Conservation (phyloP, 2,797 vertebrate genomes). For the Sebastes vulpes region DNA sequence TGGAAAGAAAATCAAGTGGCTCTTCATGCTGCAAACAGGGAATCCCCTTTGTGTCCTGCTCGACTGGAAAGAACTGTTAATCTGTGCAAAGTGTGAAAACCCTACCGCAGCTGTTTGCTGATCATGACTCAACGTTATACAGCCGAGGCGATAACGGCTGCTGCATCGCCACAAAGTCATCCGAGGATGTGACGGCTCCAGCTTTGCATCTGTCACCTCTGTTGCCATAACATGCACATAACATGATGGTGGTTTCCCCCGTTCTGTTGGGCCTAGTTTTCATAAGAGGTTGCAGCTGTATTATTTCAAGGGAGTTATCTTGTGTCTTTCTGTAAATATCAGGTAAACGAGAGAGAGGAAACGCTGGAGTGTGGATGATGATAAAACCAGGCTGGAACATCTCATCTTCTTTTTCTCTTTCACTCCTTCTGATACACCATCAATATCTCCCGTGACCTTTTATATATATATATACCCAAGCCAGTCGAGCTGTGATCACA, state of each 20-base stretch:
- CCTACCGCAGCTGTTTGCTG: constrained; percentile 59
- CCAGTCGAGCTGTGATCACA: constrained; percentile 52
- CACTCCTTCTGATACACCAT: constrained; percentile 1
- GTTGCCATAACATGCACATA: constrained; percentile 65
- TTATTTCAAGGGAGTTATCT: constrained; percentile 40
- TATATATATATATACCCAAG: background rate
- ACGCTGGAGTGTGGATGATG: background rate
- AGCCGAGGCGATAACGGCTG: constrained; percentile 38
- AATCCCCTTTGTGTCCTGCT: constrained; percentile 66
- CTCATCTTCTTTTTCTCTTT: background rate
- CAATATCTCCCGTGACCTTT: constrained; percentile 40
- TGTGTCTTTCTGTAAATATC: constrained; percentile 39
- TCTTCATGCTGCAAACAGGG: constrained; percentile 41
- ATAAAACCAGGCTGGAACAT: constrained; percentile 44
- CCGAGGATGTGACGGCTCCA: constrained; percentile 26
- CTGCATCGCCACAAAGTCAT: constrained; percentile 26
- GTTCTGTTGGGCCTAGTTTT: constrained; percentile 44
- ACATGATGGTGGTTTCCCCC: constrained; percentile 55
- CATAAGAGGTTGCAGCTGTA: constrained; percentile 51
- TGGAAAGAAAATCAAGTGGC: constrained; percentile 26
- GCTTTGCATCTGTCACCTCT: constrained; percentile 55
- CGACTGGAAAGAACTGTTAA: constrained; percentile 55
- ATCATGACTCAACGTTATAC: constrained; percentile 64
- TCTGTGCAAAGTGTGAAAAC: constrained; percentile 50
- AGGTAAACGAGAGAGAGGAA: constrained; percentile 11